phyloP scores from a whole-genome alignment of 2,888 invertebrate species.

The Sarcophaga rosellei region DNA sequence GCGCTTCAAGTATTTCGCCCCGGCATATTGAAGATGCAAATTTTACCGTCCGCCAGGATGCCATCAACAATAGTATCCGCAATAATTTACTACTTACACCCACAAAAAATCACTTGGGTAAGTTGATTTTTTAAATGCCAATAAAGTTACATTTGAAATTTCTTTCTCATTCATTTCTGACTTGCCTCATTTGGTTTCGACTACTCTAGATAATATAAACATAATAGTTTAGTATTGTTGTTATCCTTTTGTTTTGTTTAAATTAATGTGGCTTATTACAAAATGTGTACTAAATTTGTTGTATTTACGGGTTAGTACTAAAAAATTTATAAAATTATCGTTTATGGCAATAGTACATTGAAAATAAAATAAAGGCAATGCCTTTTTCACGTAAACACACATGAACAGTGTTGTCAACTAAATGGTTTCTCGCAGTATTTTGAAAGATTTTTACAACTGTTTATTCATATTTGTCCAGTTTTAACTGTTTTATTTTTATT shows the following conservation, averaged over 20 bases:
- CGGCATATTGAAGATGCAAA: conserved; percentile 25
- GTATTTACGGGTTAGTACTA: conserved; percentile 41
- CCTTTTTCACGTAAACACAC: conserved; percentile 8
- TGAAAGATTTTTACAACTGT: too few relatives aligned
- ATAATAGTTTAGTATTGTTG: too few relatives aligned
- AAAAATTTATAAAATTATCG: not conserved
- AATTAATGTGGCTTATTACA: not conserved
- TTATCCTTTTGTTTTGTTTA: not conserved
- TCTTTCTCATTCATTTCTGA: not conserved
- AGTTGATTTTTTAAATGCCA: conserved; percentile 2
- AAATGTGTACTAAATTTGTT: conserved; percentile 49
- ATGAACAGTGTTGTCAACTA: not conserved
- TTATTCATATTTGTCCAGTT: too few relatives aligned
- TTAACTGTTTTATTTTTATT: too few relatives aligned
- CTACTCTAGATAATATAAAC: too few relatives aligned
- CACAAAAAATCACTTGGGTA: conserved; percentile 42
- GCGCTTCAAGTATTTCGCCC: conserved; percentile 61
- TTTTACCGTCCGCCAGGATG: not conserved
- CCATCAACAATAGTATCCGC: not conserved
- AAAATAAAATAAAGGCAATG: conserved; percentile 34
- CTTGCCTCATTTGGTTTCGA: too few relatives aligned
- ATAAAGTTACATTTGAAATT: not conserved
- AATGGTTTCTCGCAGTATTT: not conserved
- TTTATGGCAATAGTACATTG: conserved; percentile 46
- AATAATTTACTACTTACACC: not conserved